Base-by-base conservation (phyloP, 2,888 invertebrate genomes). In the Pyrgus malvae region DNA sequence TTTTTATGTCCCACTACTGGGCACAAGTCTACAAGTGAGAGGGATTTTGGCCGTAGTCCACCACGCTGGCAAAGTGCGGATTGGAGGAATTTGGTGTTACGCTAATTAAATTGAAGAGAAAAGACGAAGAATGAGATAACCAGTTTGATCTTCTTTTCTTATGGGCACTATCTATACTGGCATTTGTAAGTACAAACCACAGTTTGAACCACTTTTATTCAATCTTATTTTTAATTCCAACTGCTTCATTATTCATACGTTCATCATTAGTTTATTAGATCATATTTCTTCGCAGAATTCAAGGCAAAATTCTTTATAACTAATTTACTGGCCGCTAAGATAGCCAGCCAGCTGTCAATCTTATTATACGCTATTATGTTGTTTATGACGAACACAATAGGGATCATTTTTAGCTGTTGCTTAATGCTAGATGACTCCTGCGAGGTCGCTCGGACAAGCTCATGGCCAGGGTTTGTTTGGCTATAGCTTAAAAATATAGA, bases 281-380 rank as follows among this genome's bases (percentile, higher is more conserved):
- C 44, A 44, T 44, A 11, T 19, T 44, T 41, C 25, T 41, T 41
- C 44, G 19, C 31, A 19, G 31, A 8, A 44, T 29, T 27, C 44
- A 49, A 49, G 49, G 49, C 23, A 21, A 49, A 49, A 49, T 49
- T 49, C 41, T 41, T 29, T 23, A 48, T 48, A 40, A 21, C n/a
- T 21, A 41, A 41, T 38, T 27, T 35, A 27, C 31, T 35, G 25
- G 7, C 16, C 9, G 46, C 8, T 40, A 21, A 11, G 21, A 21
- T 3, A 29, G 49, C 49, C 31, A 49, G 40, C 12, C 19, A 19
- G 21, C 29, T 40, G 48, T 40, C 21, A 12, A n/a, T 12, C 11
- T n/a, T 19, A 12, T 14, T 29, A n/a, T 37, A 21, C 23, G 38
- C 49, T 49, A 41, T 41, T 19, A 21, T 41, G 41, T 33, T 23